These are phyloP conservation scores for Tetrapedia diversipes DNA, from an alignment of 2,888 invertebrate species.

Conservation along the genomic window DNA sequence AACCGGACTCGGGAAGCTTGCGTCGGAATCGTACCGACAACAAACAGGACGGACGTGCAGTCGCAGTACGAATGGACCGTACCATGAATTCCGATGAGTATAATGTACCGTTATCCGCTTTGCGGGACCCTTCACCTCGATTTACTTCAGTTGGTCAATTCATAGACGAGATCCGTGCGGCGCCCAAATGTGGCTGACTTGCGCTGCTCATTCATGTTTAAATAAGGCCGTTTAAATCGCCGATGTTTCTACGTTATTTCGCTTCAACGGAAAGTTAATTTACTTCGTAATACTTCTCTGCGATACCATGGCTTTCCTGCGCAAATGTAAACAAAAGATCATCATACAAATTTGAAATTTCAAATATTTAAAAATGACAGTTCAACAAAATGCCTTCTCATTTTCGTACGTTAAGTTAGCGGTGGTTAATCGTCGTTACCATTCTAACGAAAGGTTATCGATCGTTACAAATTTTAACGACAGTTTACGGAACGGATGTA, in stretches of 20 bases:
- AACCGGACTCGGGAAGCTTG: slow-evolving; percentile 61
- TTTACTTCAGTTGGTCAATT: slow-evolving; percentile 68
- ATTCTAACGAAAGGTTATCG: not conserved
- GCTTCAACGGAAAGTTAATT: too few relatives aligned
- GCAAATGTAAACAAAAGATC: not conserved
- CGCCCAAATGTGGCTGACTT: slow-evolving; percentile 45
- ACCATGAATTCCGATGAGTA: slow-evolving; percentile 80
- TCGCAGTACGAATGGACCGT: slow-evolving; percentile 77
- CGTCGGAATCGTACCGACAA: slow-evolving; percentile 62
- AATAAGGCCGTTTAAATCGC: slow-evolving; percentile 26
- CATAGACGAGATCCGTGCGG: slow-evolving; percentile 57
- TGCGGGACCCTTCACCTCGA: slow-evolving; percentile 78
- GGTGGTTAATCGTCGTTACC: not conserved
- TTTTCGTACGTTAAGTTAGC: not conserved
- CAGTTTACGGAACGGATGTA: slow-evolving; percentile 13
- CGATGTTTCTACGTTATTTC: not conserved
- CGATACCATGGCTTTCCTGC: not conserved
- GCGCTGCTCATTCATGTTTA: slow-evolving; percentile 30
- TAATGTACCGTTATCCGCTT: slow-evolving; percentile 79
- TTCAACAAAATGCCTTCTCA: not conserved
- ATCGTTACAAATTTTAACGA: not conserved
- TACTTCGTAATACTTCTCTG: not conserved
- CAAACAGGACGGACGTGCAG: slow-evolving; percentile 65
- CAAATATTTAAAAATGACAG: not conserved
- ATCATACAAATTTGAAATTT: not conserved